Evolutionary conservation across 92 coral and sea anemone genomes (phyloP), one percentile per base, ranked within the genome.

Genomic region (Pocillopora grandis): DNA sequence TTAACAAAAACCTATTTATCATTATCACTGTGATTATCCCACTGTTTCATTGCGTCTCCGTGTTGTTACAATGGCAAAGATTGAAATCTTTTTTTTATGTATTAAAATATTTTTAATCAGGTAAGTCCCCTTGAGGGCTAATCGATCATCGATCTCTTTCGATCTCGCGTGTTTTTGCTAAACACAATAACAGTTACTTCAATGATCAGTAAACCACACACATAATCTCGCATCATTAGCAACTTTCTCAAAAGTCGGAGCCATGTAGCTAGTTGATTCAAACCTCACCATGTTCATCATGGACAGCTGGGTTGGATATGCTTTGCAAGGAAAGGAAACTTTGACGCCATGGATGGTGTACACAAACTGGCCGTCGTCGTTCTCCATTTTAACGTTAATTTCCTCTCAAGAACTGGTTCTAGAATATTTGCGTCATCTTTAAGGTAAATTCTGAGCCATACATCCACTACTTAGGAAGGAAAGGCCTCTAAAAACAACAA

Each of bases 201-300:
- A 62, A 20, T 27, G 27, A 27, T 62, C 19, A 62, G 20, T 62
- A 63, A 3, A 63, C 49, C 7, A 42, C 7, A 42, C 49, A 42
- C 49, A 42, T 42, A 7, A 42, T 42, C 49, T 42, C 49, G 49
- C 49, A 42, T 42, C 49, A 42, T 42, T 42, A 7, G 7, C 49
- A 42, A 42, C 5, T 42, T 3, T 7, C 49, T 42, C 49, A 42
- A 42, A 42, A 42, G 49, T 3, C 3, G 49, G 49, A 42, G 49
- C 49, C 49, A 42, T 42, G 49, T 42, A 42, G 12, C 36, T 37
- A 36, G 19, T 37, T 70, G 1, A 31, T 6, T 23, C 5, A 27
- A 61, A 23, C 8, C 81, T 36, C 76, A 94, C 98, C 95, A 88
- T 92, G 62, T 94, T 95, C 98, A 96, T 96, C 98, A 96, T 94